phyloP scores from a whole-genome alignment of 2,797 vertebrate species.

The Geotria australis region DNA sequence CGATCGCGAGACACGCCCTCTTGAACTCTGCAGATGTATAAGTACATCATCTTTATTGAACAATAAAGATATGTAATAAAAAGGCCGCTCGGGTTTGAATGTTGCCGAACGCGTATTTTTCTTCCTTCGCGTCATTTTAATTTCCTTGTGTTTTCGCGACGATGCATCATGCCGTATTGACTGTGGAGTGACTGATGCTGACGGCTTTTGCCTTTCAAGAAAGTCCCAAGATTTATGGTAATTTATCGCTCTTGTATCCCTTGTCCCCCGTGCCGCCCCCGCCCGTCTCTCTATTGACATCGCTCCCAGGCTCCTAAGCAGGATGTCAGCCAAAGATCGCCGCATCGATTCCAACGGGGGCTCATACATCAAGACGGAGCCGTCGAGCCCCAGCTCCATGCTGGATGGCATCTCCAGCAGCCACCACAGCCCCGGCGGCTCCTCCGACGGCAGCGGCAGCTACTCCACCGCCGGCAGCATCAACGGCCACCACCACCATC shows the following conservation, averaged over 20 bases:
- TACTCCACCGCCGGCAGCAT: slow-evolving; percentile 70
- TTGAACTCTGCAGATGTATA: no score
- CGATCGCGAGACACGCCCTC: no score
- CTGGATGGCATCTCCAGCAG: slow-evolving; percentile 74
- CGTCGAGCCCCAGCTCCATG: slow-evolving; percentile 93
- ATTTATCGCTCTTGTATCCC: not conserved
- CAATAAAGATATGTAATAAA: no score
- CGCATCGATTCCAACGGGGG: slow-evolving; percentile 99
- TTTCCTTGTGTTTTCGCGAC: no score
- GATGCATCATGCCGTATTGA: not conserved
- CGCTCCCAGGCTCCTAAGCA: slow-evolving; percentile 82
- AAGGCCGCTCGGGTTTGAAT: no score
- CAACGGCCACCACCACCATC: slow-evolving; percentile 39
- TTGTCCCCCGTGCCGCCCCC: not conserved
- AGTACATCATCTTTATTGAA: no score
- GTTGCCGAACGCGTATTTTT: no score
- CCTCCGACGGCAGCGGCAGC: slow-evolving; percentile 93
- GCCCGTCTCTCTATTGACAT: not conserved
- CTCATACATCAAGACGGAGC: slow-evolving; percentile 99
- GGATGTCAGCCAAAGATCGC: slow-evolving; percentile 99
- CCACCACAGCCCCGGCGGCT: slow-evolving; percentile 95
- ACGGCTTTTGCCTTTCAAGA: not conserved
- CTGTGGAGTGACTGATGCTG: not conserved
- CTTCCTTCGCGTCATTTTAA: no score
- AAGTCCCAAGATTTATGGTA: not conserved